These are phyloP conservation scores for Pipistrellus kuhlii DNA, from an alignment of 2,797 vertebrate genomes.

Conservation along the genomic window DNA sequence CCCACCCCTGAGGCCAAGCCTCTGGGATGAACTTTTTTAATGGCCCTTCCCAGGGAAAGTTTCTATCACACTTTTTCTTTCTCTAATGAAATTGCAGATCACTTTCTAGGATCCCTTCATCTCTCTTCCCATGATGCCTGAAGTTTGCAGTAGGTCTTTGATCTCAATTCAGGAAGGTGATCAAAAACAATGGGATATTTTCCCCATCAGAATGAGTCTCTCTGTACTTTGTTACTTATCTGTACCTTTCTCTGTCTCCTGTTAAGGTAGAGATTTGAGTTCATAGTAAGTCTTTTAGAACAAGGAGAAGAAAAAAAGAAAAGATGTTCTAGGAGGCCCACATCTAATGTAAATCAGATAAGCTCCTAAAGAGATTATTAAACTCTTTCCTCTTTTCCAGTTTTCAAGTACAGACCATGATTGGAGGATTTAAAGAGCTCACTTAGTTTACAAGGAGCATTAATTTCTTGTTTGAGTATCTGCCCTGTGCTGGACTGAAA, in stretches of 20 bases:
- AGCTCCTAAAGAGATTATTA: conserved; percentile 1
- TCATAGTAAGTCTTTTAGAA: conserved; percentile 34
- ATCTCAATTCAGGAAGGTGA: conserved; percentile 18
- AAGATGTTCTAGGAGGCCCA: background rate
- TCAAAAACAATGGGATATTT: background rate
- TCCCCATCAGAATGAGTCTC: background rate
- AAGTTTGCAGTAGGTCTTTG: background rate
- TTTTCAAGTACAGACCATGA: conserved; percentile 15
- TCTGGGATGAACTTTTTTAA: background rate
- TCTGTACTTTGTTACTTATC: conserved; percentile 30
- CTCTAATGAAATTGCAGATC: background rate
- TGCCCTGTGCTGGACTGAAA: background rate
- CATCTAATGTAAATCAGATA: conserved; percentile 51
- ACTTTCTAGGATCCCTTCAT: background rate
- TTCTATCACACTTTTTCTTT: background rate
- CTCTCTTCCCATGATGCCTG: background rate
- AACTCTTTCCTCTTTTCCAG: background rate
- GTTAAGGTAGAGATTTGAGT: background rate
- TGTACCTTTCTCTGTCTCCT: background rate
- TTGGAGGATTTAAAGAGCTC: conserved; percentile 44
- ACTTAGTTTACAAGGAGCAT: conserved; percentile 41
- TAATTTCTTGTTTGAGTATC: background rate
- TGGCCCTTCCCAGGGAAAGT: background rate
- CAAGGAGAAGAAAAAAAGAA: conserved; percentile 6
- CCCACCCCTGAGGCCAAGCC: no score